Evolutionary conservation across 2,797 vertebrate species (phyloP).

Genomic region (Percopsis omiscomaycus): DNA sequence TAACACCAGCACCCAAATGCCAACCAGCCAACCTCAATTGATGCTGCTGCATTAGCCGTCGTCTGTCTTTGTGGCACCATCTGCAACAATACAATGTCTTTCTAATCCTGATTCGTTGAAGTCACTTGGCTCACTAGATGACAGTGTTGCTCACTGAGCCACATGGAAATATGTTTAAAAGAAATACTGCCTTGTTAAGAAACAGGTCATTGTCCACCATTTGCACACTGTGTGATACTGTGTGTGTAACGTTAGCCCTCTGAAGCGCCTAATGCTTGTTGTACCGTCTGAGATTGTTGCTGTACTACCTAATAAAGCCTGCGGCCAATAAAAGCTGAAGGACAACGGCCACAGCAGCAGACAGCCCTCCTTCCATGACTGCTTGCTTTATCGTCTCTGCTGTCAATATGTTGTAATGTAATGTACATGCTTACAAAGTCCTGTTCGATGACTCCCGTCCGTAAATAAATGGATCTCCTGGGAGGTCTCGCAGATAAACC

Average conservation of each 20-base stretch:
- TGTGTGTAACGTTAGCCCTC: slow-evolving; percentile 15
- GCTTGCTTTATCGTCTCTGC: slow-evolving; percentile 38
- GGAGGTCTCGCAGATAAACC: slow-evolving; percentile 34
- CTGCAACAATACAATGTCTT: no score
- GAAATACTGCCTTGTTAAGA: no score
- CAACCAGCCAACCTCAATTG: no score
- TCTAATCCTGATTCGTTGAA: no score
- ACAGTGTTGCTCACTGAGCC: no score
- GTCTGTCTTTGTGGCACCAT: no score
- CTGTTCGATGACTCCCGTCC: slow-evolving; percentile 35
- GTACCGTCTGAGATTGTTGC: slow-evolving; percentile 7
- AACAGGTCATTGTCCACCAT: no score
- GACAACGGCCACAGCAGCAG: slow-evolving; percentile 24
- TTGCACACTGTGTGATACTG: no score
- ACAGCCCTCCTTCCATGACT: slow-evolving; percentile 23
- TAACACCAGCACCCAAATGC: no score
- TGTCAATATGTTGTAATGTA: slow-evolving; percentile 39
- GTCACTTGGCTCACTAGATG: no score
- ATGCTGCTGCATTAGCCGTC: no score
- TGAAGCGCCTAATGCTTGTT: not conserved
- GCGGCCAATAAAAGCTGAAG: slow-evolving; percentile 30
- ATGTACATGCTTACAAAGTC: slow-evolving; percentile 44
- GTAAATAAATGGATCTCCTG: not conserved
- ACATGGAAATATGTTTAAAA: no score
- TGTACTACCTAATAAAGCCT: slow-evolving; percentile 25